phyloP scores from a whole-genome alignment of 2,113 vertebrate genomes.

The Pseudopipra pipra region DNA sequence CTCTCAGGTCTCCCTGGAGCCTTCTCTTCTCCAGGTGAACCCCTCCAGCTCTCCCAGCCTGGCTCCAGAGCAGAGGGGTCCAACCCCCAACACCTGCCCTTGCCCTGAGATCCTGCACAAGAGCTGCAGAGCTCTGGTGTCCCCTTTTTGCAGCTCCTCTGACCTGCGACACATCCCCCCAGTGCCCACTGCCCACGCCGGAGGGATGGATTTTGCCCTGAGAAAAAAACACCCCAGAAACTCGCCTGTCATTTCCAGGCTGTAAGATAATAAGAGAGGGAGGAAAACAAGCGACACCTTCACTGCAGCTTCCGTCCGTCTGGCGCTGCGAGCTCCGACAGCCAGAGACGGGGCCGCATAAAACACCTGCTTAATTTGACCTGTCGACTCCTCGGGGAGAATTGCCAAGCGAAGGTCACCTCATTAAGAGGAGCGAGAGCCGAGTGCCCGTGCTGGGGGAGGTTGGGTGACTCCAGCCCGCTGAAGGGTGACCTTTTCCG shows the following conservation, averaged over 20 bases:
- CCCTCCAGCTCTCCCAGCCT: neutral
- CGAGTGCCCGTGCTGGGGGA: neutral
- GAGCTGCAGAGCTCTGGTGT: neutral
- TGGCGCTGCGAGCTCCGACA: neutral
- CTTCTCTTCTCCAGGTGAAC: neutral
- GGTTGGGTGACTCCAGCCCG: constrained; percentile 29
- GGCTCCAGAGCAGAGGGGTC: neutral
- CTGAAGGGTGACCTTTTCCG: constrained; percentile 71
- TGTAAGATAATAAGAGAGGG: neutral
- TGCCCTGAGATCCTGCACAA: neutral
- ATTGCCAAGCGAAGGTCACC: constrained; percentile 33
- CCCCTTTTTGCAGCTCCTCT: neutral
- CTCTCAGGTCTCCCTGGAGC: neutral
- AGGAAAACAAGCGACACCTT: neutral
- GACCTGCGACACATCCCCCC: neutral
- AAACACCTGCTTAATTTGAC: constrained; percentile 35
- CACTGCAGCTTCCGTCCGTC: neutral
- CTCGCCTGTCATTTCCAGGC: neutral
- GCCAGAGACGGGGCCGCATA: neutral
- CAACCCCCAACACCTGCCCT: neutral
- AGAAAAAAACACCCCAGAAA: neutral
- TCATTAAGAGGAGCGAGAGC: constrained; percentile 55
- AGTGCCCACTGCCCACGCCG: rapidly evolving
- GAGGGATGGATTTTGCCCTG: neutral
- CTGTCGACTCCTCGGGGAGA: constrained; percentile 35